A percentile compares a stretch with the other conserved stretches of the same genome.
Conservation (phyloP, 2,113 vertebrate species). For the Brevimyrus niger region DNA sequence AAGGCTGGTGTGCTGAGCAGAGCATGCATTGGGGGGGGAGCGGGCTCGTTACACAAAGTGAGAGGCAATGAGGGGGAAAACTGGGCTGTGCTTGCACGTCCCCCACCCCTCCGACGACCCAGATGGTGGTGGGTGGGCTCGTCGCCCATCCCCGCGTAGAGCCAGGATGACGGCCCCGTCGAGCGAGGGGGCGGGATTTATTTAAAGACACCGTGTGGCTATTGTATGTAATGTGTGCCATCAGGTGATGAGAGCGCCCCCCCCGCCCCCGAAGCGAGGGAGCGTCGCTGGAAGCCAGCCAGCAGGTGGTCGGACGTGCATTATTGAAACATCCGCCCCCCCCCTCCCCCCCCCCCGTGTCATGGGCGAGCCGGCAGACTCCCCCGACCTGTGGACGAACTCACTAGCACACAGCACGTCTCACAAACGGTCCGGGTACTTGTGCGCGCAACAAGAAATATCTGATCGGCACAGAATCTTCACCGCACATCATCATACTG, state of each 20-base stretch:
- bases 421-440: background rate
- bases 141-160: background rate
- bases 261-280: background rate
- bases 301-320: background rate
- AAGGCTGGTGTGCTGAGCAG: background rate
- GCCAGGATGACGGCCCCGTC: background rate
- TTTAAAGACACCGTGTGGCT: conserved; percentile 11
- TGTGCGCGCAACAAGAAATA: background rate
- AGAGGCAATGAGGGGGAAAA: background rate
- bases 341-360: background rate
- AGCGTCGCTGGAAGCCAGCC: background rate
- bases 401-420: background rate
- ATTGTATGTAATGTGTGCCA: background rate
- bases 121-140: background rate
- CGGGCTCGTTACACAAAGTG: background rate
- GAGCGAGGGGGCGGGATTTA: conserved; percentile 11
- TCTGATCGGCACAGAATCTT: background rate
- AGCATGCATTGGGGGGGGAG: background rate
- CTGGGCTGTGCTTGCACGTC: background rate
- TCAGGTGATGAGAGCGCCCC: background rate
- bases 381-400: background rate
- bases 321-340: background rate
- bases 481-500: background rate
- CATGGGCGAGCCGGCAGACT: background rate
- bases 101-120: background rate